Conservation (phyloP, 1,140 invertebrate genomes). For the Tenebrio molitor region DNA sequence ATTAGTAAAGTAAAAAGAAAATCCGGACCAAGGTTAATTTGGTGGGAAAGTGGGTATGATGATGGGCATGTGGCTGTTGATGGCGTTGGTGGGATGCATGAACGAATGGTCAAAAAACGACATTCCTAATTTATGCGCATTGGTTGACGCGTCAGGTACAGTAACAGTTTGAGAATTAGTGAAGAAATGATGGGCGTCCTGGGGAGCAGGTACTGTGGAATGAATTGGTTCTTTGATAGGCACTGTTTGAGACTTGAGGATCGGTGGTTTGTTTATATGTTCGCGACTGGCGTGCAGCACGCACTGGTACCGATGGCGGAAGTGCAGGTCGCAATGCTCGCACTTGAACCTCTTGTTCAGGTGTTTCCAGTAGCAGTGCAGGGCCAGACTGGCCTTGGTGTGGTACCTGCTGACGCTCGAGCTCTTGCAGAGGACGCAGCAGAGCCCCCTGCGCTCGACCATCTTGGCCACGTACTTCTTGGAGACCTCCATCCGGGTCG, state of each 20-base stretch:
- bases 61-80: slow-evolving; percentile 65
- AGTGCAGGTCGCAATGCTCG: slow-evolving; percentile 65
- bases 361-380: slow-evolving; percentile 65
- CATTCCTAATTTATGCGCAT: slow-evolving; percentile 64
- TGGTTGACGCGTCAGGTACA: slow-evolving; percentile 63
- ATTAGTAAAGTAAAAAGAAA: slow-evolving; percentile 10
- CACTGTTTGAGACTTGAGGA: slow-evolving; percentile 56
- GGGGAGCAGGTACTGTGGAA: slow-evolving; percentile 57
- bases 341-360: slow-evolving; percentile 62
- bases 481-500: slow-evolving; percentile 13
- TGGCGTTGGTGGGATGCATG: slow-evolving; percentile 61
- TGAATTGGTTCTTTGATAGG: slow-evolving; percentile 61
- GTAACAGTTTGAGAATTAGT: slow-evolving; percentile 56
- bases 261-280: slow-evolving; percentile 60
- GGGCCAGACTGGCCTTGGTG: slow-evolving; percentile 59
- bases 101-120: slow-evolving; percentile 65
- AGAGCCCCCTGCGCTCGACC: slow-evolving; percentile 59
- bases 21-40: slow-evolving; percentile 54
- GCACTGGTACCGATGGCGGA: slow-evolving; percentile 67
- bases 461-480: slow-evolving; percentile 62
- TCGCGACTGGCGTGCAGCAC: slow-evolving; percentile 66
- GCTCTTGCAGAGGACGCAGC: slow-evolving; percentile 61
- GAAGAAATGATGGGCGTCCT: slow-evolving; percentile 58
- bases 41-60: slow-evolving; percentile 65
- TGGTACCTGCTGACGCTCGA: slow-evolving; percentile 62